Conservation (phyloP, 2,888 invertebrate genomes). For the Mimas tiliae region DNA sequence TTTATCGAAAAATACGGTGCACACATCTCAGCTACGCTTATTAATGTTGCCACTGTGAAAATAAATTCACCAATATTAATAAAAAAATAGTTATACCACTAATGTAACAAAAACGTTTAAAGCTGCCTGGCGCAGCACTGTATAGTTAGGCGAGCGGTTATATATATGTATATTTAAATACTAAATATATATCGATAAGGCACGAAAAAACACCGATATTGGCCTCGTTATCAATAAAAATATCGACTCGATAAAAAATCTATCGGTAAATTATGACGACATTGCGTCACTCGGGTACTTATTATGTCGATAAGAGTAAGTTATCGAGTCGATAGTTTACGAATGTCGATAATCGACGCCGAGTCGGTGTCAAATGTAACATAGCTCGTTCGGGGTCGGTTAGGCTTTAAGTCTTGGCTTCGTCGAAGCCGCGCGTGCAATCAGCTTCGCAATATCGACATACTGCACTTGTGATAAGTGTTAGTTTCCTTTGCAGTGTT, state of each 20-base stretch:
- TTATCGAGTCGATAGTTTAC: conserved; percentile 14
- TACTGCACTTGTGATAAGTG: conserved; percentile 72
- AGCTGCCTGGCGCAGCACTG: conserved; percentile 28
- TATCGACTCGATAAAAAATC: conserved; percentile 13
- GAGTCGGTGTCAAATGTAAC: conserved; percentile 36
- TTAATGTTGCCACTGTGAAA: conserved; percentile 37
- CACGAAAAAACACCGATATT: not conserved
- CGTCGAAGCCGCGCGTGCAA: conserved; percentile 43
- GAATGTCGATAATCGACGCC: conserved; percentile 5
- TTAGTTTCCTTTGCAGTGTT: conserved; percentile 55
- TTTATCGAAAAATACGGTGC: conserved; percentile 30
- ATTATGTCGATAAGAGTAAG: conserved; percentile 4
- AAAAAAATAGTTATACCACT: conserved; percentile 16
- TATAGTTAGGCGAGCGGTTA: conserved; percentile 24
- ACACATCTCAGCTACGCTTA: conserved; percentile 40
- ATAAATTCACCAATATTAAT: conserved; percentile 35
- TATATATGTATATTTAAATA: conserved; percentile 24
- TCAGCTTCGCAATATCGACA: conserved; percentile 52
- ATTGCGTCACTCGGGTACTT: conserved; percentile 9
- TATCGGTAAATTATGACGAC: conserved; percentile 16
- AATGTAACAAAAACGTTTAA: conserved; percentile 16
- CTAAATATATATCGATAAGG: conserved; percentile 20
- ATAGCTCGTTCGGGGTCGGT: conserved; percentile 51
- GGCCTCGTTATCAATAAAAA: conserved; percentile 1
- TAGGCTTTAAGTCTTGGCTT: conserved; percentile 50